Evolutionary conservation across 2,888 invertebrate genomes (phyloP), one percentile per base, ranked within the genome.

Genomic region (Calliopum simillimum): DNA sequence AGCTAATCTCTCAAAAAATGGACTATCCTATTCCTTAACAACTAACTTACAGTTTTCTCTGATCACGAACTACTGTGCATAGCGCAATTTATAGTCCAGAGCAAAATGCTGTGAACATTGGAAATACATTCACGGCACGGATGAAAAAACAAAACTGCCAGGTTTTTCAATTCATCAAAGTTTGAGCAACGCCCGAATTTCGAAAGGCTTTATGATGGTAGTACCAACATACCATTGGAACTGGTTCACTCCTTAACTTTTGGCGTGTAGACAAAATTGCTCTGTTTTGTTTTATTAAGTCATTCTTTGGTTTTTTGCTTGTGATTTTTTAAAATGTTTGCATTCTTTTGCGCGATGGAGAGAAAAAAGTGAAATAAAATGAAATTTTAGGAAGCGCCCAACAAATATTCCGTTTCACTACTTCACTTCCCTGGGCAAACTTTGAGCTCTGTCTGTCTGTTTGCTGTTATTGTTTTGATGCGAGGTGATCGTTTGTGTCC

Each of bases 381-480:
- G n/a, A 68, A 61, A 62, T 64, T 53, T 41, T 64, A 71, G 61
- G 67, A 71, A 67, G 70, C 68, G 63, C 62, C 69, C 70, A 66
- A 64, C 59, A 74, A 47, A 70, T 73, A 70, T 73, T 5, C 33
- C 33, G 33, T 55, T 21, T 55, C 25, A 25, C 25, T 55, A 25
- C 25, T 33, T 33, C 33, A 33, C 33, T 33, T 33, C 33, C 33
- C 33, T 33, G 33, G 33, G 33, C 33, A 33, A 33, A 33, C 33
- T 33, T 19, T n/a, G n/a, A 23, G 33, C 8, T 33, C 71, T 55
- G n/a, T 63, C 6, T 69, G 61, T 46, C 11, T 41, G 19, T 14
- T 71, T 73, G 71, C 51, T 74, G 68, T 44, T 71, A 46, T 44
- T 70, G 62, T 47, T 76, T 68, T 64, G 53, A 51, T 16, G 51